Evolutionary conservation across 2,797 vertebrate species (phyloP).

Genomic region (Ctenopoma multispine): DNA sequence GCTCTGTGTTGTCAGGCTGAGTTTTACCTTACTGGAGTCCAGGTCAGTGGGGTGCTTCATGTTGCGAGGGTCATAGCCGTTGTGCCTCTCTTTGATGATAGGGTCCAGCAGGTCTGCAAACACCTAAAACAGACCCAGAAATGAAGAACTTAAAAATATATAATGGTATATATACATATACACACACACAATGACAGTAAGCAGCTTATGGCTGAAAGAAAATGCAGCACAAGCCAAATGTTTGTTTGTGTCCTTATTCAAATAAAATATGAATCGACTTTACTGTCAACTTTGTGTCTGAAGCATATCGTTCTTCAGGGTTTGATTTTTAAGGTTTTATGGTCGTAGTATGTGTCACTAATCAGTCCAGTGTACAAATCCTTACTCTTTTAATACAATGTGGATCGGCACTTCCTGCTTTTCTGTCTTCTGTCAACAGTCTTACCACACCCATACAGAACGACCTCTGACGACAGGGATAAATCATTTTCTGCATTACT

Average conservation of each 20-base stretch:
- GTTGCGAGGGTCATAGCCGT: conserved; percentile 91
- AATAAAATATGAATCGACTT: too few species aligned
- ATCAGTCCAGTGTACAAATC: not conserved
- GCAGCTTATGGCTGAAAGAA: too few species aligned
- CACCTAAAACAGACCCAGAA: conserved; percentile 80
- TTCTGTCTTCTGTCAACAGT: not conserved
- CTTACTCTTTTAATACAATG: not conserved
- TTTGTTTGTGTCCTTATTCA: too few species aligned
- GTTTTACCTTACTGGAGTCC: conserved; percentile 90
- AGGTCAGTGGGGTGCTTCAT: conserved; percentile 96
- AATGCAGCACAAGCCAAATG: too few species aligned
- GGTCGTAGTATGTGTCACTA: too few species aligned
- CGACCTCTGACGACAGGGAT: not conserved
- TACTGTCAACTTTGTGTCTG: not conserved
- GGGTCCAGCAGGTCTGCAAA: conserved; percentile 94
- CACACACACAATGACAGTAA: not conserved
- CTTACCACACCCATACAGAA: not conserved
- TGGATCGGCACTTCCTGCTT: not conserved
- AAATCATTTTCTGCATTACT: not conserved
- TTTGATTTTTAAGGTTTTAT: too few species aligned
- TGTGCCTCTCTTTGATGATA: conserved; percentile 95
- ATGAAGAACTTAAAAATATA: not conserved
- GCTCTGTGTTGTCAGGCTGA: not conserved
- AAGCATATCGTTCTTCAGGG: not conserved
- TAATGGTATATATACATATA: not conserved